Conservation (phyloP, 2,797 vertebrate species). For the Liparis tanakae region DNA sequence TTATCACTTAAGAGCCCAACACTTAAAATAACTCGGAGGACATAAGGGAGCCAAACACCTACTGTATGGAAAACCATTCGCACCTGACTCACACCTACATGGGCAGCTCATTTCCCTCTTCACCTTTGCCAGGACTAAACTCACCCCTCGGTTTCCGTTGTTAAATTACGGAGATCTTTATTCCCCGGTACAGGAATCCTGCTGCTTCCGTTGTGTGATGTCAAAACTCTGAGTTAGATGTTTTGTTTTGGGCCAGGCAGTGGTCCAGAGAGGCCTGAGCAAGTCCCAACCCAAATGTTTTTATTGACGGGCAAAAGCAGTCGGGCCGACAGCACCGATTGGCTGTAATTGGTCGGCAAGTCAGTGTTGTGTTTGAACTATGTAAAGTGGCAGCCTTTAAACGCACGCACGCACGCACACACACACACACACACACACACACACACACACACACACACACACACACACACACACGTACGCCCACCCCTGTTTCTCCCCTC, state of each 20-base stretch:
- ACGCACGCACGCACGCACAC: conserved; percentile 30
- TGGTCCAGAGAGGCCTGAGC: conserved; percentile 60
- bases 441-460: conserved; percentile 28
- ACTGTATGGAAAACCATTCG: conserved; percentile 44
- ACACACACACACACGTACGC: conserved; percentile 37
- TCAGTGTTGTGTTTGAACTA: conserved; percentile 79
- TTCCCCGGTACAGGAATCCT: conserved; percentile 54
- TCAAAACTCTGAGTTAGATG: conserved; percentile 53
- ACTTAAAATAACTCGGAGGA: conserved; percentile 40
- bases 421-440: conserved; percentile 30
- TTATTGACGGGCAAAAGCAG: conserved; percentile 82
- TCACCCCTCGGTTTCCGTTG: conserved; percentile 61
- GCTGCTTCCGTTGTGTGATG: conserved; percentile 65
- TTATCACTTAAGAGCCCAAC: conserved; percentile 41
- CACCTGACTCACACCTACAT: conserved; percentile 54
- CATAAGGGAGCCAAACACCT: conserved; percentile 39
- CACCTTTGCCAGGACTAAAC: conserved; percentile 40
- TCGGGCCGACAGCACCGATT: conserved; percentile 76
- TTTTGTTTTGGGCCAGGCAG: conserved; percentile 60
- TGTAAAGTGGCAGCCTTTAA: conserved; percentile 80
- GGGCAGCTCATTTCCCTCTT: conserved; percentile 35
- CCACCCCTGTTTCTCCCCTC: conserved; percentile 64
- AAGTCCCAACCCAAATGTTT: conserved; percentile 78
- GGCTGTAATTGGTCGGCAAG: conserved; percentile 79
- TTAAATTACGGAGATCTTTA: conserved; percentile 62